Base-by-base conservation (phyloP, 92 coral and sea anemone genomes). In the Galaxea fascicularis region DNA sequence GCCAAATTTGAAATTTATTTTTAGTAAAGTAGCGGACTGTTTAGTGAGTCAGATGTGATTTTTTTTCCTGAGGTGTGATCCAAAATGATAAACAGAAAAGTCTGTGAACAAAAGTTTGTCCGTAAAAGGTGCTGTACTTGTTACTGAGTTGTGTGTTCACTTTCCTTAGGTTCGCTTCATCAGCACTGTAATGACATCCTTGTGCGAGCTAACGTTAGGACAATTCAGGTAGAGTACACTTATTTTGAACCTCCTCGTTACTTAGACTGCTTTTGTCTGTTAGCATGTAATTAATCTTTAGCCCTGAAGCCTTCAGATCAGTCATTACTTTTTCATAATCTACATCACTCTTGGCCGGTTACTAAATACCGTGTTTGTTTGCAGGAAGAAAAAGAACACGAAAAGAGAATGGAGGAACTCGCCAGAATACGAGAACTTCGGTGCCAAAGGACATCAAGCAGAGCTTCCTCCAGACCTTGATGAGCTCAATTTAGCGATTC, bases 181-280 rank as follows among this genome's bases (percentile, higher is more conserved):
- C 91, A 88, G 62, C 86, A 83, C 54, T 77, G 94, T 69, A 91
- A 93, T 59, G 93, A 93, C 83, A 95, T 95, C 70, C 88, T 95
- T 44, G 89, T 88, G 59, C 94, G 98, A 27, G 94, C 95, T 6
- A 95, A 93, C 66, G 88, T 92, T 11, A 87, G 98, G 52, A 87
- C 98, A 41, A 83, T 93, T 90, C 92, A 95, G 94, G 98, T 95
- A 58, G 44, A 53, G 21, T 17, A 31, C 41, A 9, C 2, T 4
- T n/a, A 15, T 14, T 4, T 7, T 65, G 6, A 2, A 35, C 41
- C 41, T 35, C 41, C 41, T 35, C 6, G 41, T 6, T 35, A 6
- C 6, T 35, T 35, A 35, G 41, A 35, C 6, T 35, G 41, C 3
- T 35, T 35, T 35, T 35, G 2, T 35, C 41, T 35, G 41, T 2